Evolutionary conservation across 2,888 invertebrate genomes (phyloP).

Genomic region (Melikaiella ostensackeni): DNA sequence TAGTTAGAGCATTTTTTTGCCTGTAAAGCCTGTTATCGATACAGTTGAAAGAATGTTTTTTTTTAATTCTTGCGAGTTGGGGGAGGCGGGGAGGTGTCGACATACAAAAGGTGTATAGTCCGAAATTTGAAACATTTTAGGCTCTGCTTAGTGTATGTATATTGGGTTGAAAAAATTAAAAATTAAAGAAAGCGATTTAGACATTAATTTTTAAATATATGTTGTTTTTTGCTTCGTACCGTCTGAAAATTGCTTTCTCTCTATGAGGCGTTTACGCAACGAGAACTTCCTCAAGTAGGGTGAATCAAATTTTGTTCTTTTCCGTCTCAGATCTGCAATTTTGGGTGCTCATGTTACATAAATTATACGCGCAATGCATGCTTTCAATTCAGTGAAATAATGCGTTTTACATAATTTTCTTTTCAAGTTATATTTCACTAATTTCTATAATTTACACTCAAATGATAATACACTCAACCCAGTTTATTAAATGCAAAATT

Average conservation of each 20-base stretch:
- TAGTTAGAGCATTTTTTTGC: too few relatives aligned
- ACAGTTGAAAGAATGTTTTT: too few relatives aligned
- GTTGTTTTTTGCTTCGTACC: slow-evolving; percentile 63
- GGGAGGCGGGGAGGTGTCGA: too few relatives aligned
- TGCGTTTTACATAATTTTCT: not conserved
- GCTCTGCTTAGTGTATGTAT: not conserved
- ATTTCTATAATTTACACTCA: not conserved
- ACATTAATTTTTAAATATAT: slow-evolving; percentile 44
- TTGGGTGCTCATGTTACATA: slow-evolving; percentile 48
- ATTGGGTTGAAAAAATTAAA: not conserved
- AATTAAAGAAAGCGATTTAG: slow-evolving; percentile 31
- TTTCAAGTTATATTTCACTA: not conserved
- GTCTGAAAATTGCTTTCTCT: slow-evolving; percentile 72
- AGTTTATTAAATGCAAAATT: not conserved
- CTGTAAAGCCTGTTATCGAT: too few relatives aligned
- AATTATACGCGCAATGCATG: not conserved
- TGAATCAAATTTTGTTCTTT: slow-evolving; percentile 74
- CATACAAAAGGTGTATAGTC: too few relatives aligned
- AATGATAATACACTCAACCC: not conserved
- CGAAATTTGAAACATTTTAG: too few relatives aligned
- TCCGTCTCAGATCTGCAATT: slow-evolving; percentile 72
- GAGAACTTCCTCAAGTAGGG: slow-evolving; percentile 70
- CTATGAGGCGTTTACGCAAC: slow-evolving; percentile 70
- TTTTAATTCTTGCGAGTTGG: too few relatives aligned
- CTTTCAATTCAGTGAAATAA: too few relatives aligned